Base-by-base conservation (phyloP, 2,797 vertebrate genomes). In the Spinus pinus region DNA sequence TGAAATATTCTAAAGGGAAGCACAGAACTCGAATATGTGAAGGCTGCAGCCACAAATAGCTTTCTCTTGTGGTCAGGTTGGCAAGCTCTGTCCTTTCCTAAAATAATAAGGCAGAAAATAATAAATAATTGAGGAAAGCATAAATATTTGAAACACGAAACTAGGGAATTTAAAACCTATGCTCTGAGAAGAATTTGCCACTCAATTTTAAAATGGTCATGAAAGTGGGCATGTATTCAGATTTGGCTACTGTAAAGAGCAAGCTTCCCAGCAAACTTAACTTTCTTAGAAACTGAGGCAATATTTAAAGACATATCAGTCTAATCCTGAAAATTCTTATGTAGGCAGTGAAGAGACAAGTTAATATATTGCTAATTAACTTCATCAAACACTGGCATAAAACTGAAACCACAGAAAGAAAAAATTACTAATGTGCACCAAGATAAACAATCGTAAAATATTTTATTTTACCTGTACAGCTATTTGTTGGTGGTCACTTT, bases 1-100 rank as follows among this genome's bases (percentile, higher is more conserved):
- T 97, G 96, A 97, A 98, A 98, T 98, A 98, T 97, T 98, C 97
- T 97, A 97, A 97, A 92, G 97, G 92, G 95, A 97, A 97, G 94
- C 81, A 96, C 93, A 98, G 97, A 97, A 97, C 95, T 97, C 50
- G 58, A 98, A 98, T 98, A 94, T 96, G 97, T 78, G 95, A 98
- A 92, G 33, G 54, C 42, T 60, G 82, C 92, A 95, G 96, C 94
- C 96, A 96, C 93, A 97, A 98, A 98, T 91, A 97, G 94, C 93
- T 98, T 97, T 95, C 93, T 97, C 96, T 95, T 83, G 58, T 85
- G 81, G 92, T 94, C 95, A 97, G 86, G 92, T 88, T 95, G 91
- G 87, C 83, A 97, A 95, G 90, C 60, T 88, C 86, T 94, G 53
- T 93, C 92, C 93, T 96, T 94, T 93, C 82, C 65, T 91, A 73